These are phyloP conservation scores for Crotalus viridis DNA, from an alignment of 2,113 vertebrate species.

Conservation along the genomic window DNA sequence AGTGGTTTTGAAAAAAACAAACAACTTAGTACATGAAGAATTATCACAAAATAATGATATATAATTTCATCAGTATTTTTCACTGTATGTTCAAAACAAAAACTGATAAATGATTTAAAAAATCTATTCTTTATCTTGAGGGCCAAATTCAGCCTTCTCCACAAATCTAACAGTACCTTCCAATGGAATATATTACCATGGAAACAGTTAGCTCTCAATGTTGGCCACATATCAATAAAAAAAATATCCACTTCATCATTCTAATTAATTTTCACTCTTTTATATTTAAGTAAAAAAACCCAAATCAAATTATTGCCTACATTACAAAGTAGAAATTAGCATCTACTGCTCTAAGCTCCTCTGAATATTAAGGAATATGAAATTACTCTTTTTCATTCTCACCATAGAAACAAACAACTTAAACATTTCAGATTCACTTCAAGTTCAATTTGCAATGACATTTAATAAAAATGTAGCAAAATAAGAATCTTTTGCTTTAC, in stretches of 20 bases:
- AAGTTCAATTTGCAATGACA: neutral
- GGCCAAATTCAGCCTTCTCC: neutral
- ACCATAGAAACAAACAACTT: neutral
- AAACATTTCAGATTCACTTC: neutral
- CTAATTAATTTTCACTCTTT: fast-evolving
- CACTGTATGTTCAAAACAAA: neutral
- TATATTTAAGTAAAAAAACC: neutral
- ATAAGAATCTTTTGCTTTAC: neutral
- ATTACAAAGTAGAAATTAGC: neutral
- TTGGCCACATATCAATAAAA: neutral
- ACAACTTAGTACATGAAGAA: neutral
- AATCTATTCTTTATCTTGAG: neutral
- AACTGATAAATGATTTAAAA: fast-evolving
- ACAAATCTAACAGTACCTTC: neutral
- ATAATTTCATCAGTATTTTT: neutral
- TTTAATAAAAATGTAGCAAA: neutral
- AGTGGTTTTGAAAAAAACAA: neutral
- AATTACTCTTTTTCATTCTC: fast-evolving
- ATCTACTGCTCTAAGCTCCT: fast-evolving
- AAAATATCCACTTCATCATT: neutral
- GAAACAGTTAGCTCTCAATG: neutral
- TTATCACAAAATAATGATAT: neutral
- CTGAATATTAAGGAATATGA: neutral
- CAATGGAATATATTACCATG: neutral
- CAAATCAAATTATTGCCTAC: neutral